Evolutionary conservation across 2,113 vertebrate genomes (phyloP).

Genomic region (Prolemur simus): DNA sequence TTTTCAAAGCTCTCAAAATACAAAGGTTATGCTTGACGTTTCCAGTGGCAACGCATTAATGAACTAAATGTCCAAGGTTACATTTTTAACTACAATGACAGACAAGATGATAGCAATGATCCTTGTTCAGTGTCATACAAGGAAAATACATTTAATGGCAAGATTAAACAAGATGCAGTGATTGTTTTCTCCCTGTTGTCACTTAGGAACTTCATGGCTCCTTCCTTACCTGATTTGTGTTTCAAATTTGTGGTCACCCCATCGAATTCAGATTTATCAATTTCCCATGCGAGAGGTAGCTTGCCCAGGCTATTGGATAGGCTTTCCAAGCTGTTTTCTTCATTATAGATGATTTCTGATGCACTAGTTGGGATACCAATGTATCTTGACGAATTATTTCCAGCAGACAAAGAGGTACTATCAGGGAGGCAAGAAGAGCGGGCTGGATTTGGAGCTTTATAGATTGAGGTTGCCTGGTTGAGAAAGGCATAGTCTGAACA

Average conservation of each 20-base stretch:
- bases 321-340: constrained; percentile 89
- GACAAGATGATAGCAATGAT: not conserved
- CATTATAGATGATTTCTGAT: constrained; percentile 84
- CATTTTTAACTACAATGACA: not conserved
- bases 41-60: not conserved
- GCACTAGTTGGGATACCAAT: constrained; percentile 80
- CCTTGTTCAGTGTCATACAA: not conserved
- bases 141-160: not conserved
- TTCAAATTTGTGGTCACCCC: constrained; percentile 87
- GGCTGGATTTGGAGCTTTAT: constrained; percentile 85
- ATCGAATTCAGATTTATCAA: constrained; percentile 96
- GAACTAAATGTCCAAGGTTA: not conserved
- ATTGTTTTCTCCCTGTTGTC: not conserved
- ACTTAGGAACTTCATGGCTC: not conserved
- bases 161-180: not conserved
- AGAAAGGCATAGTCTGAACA: constrained; percentile 98
- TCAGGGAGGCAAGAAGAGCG: constrained; percentile 83
- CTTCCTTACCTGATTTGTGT: constrained; percentile 90
- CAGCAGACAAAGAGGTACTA: constrained; percentile 79
- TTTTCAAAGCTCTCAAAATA: constrained; percentile 17
- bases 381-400: constrained; percentile 83
- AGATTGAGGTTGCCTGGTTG: constrained; percentile 93
- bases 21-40: not conserved
- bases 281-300: constrained; percentile 96
- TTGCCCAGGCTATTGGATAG: constrained; percentile 86